Evolutionary conservation across 2,888 invertebrate genomes (phyloP), one percentile per base, ranked within the genome.

Genomic region (Papilio demoleus): DNA sequence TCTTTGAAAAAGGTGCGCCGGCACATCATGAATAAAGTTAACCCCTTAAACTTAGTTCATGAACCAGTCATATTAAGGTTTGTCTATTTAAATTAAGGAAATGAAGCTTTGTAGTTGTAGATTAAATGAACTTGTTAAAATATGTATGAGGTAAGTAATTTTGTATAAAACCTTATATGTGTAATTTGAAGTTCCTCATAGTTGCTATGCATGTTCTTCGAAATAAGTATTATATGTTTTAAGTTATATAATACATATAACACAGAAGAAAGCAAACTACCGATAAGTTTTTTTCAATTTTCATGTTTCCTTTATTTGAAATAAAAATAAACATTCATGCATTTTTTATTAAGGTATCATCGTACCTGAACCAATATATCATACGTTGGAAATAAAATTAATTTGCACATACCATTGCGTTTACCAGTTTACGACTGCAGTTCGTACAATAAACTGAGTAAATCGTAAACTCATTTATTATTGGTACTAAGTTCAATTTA

Each of bases 401-500:
- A 53, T 53, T 27, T 53, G 53, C 53, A 53, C 53, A 27, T 53
- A n/a, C 53, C 27, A 50, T 17, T 53, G 14, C 27, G n/a, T n/a
- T 31, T 17, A 53, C 31, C 31, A 56, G 9, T 9, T 31, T 31
- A 56, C 31, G n/a, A n/a, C 53, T 27, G 31, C 53, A 17, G 53
- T 36, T 24, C n/a, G 40, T 47, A 62, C 6, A 22, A 38, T 22
- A 59, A 40, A 40, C 14, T 36, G 24, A 60, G 14, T 19, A 56
- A 27, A 60, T 60, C 40, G 38, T 60, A 40, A 60, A 60, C 22
- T 24, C 24, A 40, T 60, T 40, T 38, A 60, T 22, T 38, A 60
- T 60, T 60, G 38, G 38, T 24, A 60, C 38, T 60, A 40, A 60
- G 60, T 24, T 60, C 22, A 24, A 38, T 24, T 60, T 60, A 38